Evolutionary conservation across 2,888 invertebrate genomes (phyloP), one percentile per base, ranked within the genome.

Genomic region (Monopis laevigella): DNA sequence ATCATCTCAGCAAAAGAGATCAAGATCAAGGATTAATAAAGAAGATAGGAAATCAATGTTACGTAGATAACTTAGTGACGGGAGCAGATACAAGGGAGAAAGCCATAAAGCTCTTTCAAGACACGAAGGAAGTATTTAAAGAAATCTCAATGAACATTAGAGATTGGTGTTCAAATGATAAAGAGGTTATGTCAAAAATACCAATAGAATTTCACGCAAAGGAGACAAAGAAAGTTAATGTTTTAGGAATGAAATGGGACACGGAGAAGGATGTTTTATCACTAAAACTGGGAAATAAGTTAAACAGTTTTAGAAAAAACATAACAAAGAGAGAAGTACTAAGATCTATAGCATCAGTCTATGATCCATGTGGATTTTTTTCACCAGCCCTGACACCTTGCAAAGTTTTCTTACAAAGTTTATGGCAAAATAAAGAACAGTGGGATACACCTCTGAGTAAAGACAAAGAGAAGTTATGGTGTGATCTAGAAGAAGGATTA

Each of bases 111-210:
- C 12, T 36, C 3, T 17, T 8, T 11, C 10, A 18, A n/a, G 21
- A 36, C 10, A 18, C 18, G 10, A n/a, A 19, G n/a, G 12, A 13
- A 36, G 8, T 19, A 36, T 11, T 36, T 19, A 17, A 36, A 4
- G n/a, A 36, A 36, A 17, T 36, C 3, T 14, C 14, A 4, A 34
- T 34, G 34, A 34, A 34, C n/a, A 16, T 34, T 5, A 13, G 34
- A 36, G 41, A 46, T 2, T 48, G 46, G 43, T 39, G 19, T 4
- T 46, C 48, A 1, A 48, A 48, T 30, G 13, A 35, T 8, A 26
- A 36, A 26, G 39, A 30, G n/a, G 28, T 45, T 8, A n/a, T 44
- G 12, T 16, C 32, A 14, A 8, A 24, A 7, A 39, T 44, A 14
- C 44, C 47, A 16, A 13, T 18, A 36, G 3, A 40, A 8, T 24